These are phyloP conservation scores for Prunella strophiata DNA, from an alignment of 2,797 vertebrate species.

Conservation along the genomic window DNA sequence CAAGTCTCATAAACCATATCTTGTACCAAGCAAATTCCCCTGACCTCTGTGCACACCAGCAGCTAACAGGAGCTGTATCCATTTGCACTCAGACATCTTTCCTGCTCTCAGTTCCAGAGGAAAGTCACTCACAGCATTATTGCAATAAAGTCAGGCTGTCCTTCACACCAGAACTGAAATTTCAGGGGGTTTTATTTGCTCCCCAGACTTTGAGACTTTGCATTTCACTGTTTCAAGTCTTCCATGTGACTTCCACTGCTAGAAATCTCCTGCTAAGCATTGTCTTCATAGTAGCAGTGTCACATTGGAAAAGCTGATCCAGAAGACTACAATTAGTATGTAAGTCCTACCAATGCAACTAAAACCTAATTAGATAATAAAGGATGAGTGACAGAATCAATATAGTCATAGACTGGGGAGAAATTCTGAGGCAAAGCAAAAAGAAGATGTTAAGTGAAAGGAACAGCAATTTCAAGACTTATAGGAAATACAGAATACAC, in stretches of 20 bases:
- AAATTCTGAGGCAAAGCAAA: conserved; percentile 27
- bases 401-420: neutral
- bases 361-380: conserved; percentile 27
- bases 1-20: neutral
- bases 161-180: neutral
- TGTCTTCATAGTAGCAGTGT: neutral
- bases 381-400: conserved; percentile 30
- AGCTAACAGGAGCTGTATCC: neutral
- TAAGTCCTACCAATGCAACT: neutral
- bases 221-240: neutral
- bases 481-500: conserved; percentile 16
- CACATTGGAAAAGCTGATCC: neutral
- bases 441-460: neutral
- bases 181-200: neutral
- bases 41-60: neutral
- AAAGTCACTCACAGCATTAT: neutral
- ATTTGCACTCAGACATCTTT: neutral
- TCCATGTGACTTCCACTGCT: neutral
- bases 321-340: neutral
- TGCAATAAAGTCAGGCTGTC: neutral
- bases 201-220: neutral
- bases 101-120: neutral
- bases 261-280: neutral
- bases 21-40: conserved; percentile 26
- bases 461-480: conserved; percentile 37